Percentiles rank a stretch among this genome's conserved stretches.
Conservation (phyloP, 2,113 vertebrate species). For the Trinectes maculatus region DNA sequence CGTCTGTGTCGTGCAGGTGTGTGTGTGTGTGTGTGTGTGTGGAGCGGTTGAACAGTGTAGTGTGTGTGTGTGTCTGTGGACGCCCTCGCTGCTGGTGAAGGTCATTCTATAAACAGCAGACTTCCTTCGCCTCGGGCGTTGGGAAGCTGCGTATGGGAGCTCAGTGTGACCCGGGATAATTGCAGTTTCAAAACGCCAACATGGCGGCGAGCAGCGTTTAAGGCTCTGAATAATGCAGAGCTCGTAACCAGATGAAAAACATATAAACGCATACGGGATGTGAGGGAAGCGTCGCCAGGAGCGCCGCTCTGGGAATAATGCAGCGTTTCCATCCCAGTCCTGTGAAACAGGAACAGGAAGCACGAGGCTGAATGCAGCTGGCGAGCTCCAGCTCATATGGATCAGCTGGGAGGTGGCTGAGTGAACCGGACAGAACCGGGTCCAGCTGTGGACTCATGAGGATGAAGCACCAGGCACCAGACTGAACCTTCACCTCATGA, state of each 20-base stretch:
- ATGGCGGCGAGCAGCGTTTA: neutral
- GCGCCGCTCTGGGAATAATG: conserved; percentile 40
- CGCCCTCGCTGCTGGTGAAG: neutral
- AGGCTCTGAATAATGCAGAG: conserved; percentile 29
- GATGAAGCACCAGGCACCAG: too few relatives aligned
- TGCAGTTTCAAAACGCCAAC: conserved; percentile 14
- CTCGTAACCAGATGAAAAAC: conserved; percentile 7
- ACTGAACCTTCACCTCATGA: too few relatives aligned
- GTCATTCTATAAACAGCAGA: conserved; percentile 2
- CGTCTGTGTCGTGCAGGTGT: too few relatives aligned
- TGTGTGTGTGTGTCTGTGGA: too few relatives aligned
- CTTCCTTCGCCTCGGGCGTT: conserved; percentile 7
- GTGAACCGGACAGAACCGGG: too few relatives aligned
- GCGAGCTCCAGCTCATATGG: conserved; percentile 5
- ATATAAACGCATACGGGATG: neutral
- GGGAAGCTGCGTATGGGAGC: conserved; percentile 3
- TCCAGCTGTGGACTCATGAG: too few relatives aligned
- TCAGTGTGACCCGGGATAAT: conserved; percentile 12
- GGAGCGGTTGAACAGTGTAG: too few relatives aligned
- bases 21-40: too few relatives aligned
- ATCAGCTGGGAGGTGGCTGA: too few relatives aligned
- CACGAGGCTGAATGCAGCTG: conserved; percentile 18
- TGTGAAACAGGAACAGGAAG: conserved; percentile 3
- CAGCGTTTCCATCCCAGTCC: neutral
- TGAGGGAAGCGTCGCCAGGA: neutral